Evolutionary conservation across 2,888 invertebrate genomes (phyloP), one percentile per base, ranked within the genome.

Genomic region (Eueremaeus valkanovi): DNA sequence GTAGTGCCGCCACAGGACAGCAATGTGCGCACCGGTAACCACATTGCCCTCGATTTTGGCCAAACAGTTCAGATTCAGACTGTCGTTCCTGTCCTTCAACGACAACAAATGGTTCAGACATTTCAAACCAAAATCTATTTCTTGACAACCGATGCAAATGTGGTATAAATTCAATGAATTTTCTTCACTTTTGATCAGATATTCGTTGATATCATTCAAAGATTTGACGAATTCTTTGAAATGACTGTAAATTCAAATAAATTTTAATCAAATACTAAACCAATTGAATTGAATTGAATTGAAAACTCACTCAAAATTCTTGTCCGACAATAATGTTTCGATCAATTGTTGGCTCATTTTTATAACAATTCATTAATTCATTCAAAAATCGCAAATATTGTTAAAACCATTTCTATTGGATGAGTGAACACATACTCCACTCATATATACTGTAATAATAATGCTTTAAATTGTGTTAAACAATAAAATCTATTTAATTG

Each of bases 1-100:
- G 24, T 75, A 68, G 68, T 77, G 73, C 18, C 75, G 63, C 78
- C 78, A 79, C 74, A 78, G 76, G 9, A 77, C 73, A 55, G 77
- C 76, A 70, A 79, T 77, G 72, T 79, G 79, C n/a, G 77, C 77
- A 21, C 78, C 77, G 1, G 78, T 79, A 11, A 78, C 55, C 21
- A 76, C 75, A 55, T 76, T 75, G 11, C 74, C 74, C 29, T 78
- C 77, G 55, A 75, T 58, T 33, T 31, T 51, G 16, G 49, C 75
- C 66, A 45, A 33, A 27, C 11, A 13, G 51, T 75, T 68, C n/a
- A n/a, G n/a, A n/a, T n/a, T n/a, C n/a, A n/a, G n/a, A n/a, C n/a
- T n/a, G 11, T 73, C 16, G 40, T 73, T 45, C 3, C 51, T 36
- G 45, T 33, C 45, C 1, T 36, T 24, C 21, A 42, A 3, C 5